Base-by-base conservation (phyloP, 2,797 vertebrate species). In the Myiotriccus ornatus region DNA sequence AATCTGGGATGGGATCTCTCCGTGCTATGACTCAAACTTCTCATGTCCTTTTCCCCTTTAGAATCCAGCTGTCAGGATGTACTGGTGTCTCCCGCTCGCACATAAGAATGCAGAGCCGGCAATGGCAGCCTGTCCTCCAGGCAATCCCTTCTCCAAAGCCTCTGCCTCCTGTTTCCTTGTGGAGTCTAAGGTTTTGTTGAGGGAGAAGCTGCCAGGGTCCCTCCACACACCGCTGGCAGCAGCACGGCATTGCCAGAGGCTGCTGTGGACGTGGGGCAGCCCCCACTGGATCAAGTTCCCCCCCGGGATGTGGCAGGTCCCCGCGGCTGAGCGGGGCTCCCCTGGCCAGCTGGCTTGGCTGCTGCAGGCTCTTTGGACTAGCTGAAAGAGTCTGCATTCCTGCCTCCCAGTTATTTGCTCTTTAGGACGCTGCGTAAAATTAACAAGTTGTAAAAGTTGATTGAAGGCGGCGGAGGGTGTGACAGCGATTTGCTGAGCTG, bases 391-490 rank as follows among this genome's bases (percentile, higher is more conserved):
- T 92, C 96, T 79, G 97, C 95, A 95, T 98, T 97, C 93, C 96
- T 97, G 93, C 95, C 95, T 97, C 95, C 86, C 95, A 95, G 97
- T 96, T 97, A 97, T 97, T 98, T 98, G 97, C 97, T 97, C 94
- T 97, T 96, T 90, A 98, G 97, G 95, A 97, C 94, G 90, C 97
- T 97, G 97, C 77, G 90, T 98, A 97, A 97, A 97, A 98, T 98
- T 97, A 97, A 97, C 97, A 97, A 97, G 96, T 97, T 97, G 95
- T 97, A 98, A 98, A 98, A 94, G 97, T 87, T 96, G 97, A 97
- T 95, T 96, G 97, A 98, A 97, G 96, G 95, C 95, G 86, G 96
- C 94, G 93, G 89, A 92, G 97, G 97, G 96, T 96, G 97, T 97
- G 98, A 97, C 94, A 89, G 93, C 75, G 89, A 95, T 96, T 96